Evolutionary conservation across 1,140 invertebrate species (phyloP).

Genomic region (Caenorhabditis remanei): DNA sequence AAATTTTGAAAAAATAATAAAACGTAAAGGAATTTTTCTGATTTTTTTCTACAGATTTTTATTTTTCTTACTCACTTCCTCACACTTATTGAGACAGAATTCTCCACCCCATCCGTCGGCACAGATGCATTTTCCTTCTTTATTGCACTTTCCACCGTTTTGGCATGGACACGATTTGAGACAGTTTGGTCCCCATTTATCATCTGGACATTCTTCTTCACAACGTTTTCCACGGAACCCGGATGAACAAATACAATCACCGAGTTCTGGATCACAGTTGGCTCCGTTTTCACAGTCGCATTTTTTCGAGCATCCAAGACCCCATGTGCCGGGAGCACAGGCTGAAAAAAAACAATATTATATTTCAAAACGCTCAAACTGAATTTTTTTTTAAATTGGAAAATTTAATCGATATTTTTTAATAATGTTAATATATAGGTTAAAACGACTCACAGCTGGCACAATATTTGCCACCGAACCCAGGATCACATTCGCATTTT

Average conservation of each 20-base stretch:
- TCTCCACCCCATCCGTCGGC: conserved; percentile 74
- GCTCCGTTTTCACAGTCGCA: conserved; percentile 82
- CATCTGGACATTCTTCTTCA: conserved; percentile 82
- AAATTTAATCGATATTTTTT: conserved; percentile 8
- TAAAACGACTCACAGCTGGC: conserved; percentile 61
- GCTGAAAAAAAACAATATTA: conserved; percentile 81
- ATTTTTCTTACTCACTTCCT: conserved; percentile 74
- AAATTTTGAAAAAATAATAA: conserved; percentile 80
- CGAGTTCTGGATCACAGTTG: conserved; percentile 71
- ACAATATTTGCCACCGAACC: conserved; percentile 89
- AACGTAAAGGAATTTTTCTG: no score
- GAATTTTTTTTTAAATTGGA: conserved; percentile 38
- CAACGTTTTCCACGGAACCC: conserved; percentile 87
- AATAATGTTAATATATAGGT: conserved; percentile 1
- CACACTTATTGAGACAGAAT: conserved; percentile 79
- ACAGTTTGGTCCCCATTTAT: conserved; percentile 63
- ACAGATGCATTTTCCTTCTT: conserved; percentile 84
- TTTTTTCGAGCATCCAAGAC: conserved; percentile 82
- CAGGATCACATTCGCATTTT: conserved; percentile 87
- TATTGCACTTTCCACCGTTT: conserved; percentile 83
- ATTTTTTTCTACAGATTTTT: no score
- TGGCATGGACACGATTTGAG: conserved; percentile 69
- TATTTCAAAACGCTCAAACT: conserved; percentile 78
- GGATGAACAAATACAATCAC: conserved; percentile 67
- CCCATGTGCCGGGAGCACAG: conserved; percentile 86